A percentile compares a stretch with the other conserved stretches of the same genome.
Evolutionary conservation across 2,888 invertebrate species (phyloP).

Genomic region (Trachelus tabidus): DNA sequence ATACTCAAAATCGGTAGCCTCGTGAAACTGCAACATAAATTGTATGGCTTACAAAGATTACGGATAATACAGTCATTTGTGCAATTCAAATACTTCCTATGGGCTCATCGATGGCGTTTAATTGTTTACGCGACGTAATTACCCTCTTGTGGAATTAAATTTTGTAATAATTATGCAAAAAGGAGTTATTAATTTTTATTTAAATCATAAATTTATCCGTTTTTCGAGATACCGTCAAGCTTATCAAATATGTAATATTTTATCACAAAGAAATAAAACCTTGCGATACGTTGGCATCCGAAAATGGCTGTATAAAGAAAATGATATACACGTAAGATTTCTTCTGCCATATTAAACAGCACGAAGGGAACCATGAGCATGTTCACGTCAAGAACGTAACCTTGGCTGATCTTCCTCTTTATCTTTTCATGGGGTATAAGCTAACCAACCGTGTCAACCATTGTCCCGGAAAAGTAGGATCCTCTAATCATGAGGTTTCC

Average conservation of each 20-base stretch:
- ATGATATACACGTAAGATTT: background rate
- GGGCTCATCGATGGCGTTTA: background rate
- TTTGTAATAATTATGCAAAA: background rate
- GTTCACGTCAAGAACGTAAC: background rate
- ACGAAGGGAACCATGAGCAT: background rate
- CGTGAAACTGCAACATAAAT: too few relatives aligned
- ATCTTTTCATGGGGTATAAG: background rate
- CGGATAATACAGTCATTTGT: too few relatives aligned
- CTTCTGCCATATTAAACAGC: background rate
- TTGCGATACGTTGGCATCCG: background rate
- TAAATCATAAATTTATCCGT: background rate
- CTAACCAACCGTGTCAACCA: conserved; percentile 15
- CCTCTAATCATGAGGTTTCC: conserved; percentile 15
- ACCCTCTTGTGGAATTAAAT: background rate
- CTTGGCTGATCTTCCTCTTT: background rate
- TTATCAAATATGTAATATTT: background rate
- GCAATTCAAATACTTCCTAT: background rate
- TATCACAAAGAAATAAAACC: background rate
- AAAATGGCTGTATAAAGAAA: background rate
- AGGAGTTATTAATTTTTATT: background rate
- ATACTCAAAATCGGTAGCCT: background rate
- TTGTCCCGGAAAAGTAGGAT: conserved; percentile 15
- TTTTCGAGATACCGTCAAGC: background rate
- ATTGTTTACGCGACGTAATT: background rate
- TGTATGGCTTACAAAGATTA: too few relatives aligned